Percentiles rank a stretch among this genome's conserved stretches.
Conservation (phyloP, 2,797 vertebrate species). For the Rhinoraja longicauda region DNA sequence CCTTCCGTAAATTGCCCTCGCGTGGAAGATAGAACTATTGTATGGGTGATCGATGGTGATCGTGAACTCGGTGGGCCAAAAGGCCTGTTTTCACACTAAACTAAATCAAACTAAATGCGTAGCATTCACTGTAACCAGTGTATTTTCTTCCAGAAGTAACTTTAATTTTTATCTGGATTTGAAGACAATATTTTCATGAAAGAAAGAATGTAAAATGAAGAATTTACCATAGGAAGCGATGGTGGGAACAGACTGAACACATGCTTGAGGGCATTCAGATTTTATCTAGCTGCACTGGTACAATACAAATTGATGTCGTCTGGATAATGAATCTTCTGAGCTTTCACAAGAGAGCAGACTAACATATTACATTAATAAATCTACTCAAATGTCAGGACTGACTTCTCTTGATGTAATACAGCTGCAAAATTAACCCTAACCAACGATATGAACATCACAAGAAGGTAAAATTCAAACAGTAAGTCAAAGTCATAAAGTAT, state of each 20-base stretch:
- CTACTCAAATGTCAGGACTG: conserved; percentile 14
- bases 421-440: conserved; percentile 13
- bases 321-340: conserved; percentile 1
- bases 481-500: no score
- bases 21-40: no score
- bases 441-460: not conserved
- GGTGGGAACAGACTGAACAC: not conserved
- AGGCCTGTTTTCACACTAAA: no score
- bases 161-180: not conserved
- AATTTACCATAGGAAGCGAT: not conserved
- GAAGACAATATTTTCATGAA: not conserved
- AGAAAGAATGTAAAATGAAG: not conserved
- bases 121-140: not conserved
- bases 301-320: conserved; percentile 8
- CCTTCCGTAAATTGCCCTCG: no score
- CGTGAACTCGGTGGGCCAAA: no score
- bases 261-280: not conserved
- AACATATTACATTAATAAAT: conserved; percentile 13
- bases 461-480: not conserved
- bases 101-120: no score
- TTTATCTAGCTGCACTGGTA: not conserved
- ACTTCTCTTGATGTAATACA: not conserved
- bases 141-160: not conserved
- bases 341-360: not conserved
- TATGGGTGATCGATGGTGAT: no score